Percentiles rank a stretch among this genome's conserved stretches.
phyloP scores from a whole-genome alignment of 2,797 vertebrate genomes.

The Gymnothorax javanicus region DNA sequence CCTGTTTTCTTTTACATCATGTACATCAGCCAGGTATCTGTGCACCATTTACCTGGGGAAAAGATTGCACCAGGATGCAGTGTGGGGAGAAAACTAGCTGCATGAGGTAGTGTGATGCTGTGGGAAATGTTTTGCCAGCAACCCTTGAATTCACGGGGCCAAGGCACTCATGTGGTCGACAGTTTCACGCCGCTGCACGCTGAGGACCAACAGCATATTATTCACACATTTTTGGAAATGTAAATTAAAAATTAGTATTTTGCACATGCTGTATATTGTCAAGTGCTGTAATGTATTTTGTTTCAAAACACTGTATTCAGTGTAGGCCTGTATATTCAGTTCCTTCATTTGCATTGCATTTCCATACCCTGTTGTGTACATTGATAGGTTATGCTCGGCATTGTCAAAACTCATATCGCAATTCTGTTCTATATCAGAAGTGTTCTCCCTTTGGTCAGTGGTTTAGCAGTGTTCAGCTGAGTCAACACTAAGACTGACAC shows the following conservation, averaged over 20 bases:
- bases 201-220: background rate
- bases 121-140: too few relatives aligned
- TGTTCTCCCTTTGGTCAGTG: background rate
- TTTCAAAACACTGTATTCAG: background rate
- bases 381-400: background rate
- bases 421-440: background rate
- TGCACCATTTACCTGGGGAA: too few relatives aligned
- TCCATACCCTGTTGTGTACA: background rate
- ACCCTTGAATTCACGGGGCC: too few relatives aligned
- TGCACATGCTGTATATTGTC: background rate
- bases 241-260: background rate
- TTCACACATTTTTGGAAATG: background rate
- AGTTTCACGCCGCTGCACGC: too few relatives aligned
- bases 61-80: too few relatives aligned
- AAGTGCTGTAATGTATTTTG: background rate
- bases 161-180: too few relatives aligned
- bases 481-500: background rate
- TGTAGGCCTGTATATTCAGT: background rate
- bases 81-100: too few relatives aligned
- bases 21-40: too few relatives aligned
- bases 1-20: too few relatives aligned
- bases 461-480: background rate
- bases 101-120: too few relatives aligned
- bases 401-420: background rate
- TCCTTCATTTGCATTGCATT: background rate